Conservation (phyloP, 2,888 invertebrate genomes). For the Sceliomorpha sp. region DNA sequence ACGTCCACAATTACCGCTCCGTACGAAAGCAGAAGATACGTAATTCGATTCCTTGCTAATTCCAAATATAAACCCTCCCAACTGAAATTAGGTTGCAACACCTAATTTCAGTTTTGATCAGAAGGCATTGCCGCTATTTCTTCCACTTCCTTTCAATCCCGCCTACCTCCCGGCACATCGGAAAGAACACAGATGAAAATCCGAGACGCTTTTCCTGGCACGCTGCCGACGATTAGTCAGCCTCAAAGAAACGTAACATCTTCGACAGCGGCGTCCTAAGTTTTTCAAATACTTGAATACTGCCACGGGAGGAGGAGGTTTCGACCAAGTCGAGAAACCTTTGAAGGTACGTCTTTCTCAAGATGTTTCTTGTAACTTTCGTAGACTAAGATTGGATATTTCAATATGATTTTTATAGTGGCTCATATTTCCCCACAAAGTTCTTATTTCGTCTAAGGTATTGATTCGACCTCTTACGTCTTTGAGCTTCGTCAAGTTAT, state of each 20-base stretch:
- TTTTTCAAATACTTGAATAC: constrained; percentile 45
- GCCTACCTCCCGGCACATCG: constrained; percentile 20
- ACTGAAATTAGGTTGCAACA: constrained; percentile 13
- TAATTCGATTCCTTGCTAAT: too few relatives aligned
- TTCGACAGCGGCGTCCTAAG: constrained; percentile 30
- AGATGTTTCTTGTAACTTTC: constrained; percentile 39
- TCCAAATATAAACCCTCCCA: constrained; percentile 43
- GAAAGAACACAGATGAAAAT: constrained; percentile 42
- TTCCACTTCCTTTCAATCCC: constrained; percentile 31
- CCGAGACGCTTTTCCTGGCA: constrained; percentile 43
- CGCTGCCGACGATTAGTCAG: constrained; percentile 52
- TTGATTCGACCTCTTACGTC: constrained; percentile 35
- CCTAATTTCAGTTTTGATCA: constrained; percentile 39
- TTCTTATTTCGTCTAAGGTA: constrained; percentile 34
- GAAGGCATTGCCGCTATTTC: constrained; percentile 31
- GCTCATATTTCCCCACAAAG: constrained; percentile 27
- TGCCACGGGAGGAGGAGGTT: constrained; percentile 22
- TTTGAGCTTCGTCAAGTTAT: constrained; percentile 20
- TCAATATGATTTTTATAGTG: constrained; percentile 42
- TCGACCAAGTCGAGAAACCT: constrained; percentile 20
- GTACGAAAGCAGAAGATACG: too few relatives aligned
- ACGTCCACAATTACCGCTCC: too few relatives aligned
- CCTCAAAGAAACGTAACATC: constrained; percentile 32
- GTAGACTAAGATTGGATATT: constrained; percentile 30
- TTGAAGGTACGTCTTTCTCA: constrained; percentile 39